phyloP scores from a whole-genome alignment of 2,888 invertebrate species.

The Agrotis ipsilon region DNA sequence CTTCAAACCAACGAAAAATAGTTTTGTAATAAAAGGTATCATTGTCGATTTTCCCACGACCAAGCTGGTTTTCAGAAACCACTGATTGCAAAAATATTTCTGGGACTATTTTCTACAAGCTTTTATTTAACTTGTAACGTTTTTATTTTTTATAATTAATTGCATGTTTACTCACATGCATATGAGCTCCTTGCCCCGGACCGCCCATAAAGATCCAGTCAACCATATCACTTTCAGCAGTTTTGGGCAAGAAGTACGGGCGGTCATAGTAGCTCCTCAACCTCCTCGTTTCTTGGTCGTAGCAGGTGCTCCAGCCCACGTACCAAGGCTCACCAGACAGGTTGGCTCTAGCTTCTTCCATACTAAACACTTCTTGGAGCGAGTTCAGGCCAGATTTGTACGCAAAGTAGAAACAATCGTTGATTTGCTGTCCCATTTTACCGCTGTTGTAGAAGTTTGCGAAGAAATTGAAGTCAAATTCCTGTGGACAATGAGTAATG shows the following conservation, averaged over 20 bases:
- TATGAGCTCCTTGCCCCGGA: constrained; percentile 97
- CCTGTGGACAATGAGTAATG: constrained; percentile 73
- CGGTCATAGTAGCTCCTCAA: constrained; percentile 95
- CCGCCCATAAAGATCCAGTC: constrained; percentile 99
- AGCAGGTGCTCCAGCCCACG: constrained; percentile 98
- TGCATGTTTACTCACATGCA: constrained; percentile 98
- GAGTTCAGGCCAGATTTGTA: constrained; percentile 96
- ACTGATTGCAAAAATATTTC: neutral
- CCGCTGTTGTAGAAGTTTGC: constrained; percentile 93
- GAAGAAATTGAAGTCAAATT: constrained; percentile 96
- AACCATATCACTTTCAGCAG: constrained; percentile 96
- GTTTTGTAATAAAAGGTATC: neutral
- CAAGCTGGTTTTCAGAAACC: neutral
- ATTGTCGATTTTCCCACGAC: neutral
- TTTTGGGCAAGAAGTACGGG: constrained; percentile 97
- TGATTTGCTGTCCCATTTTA: constrained; percentile 88
- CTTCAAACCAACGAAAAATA: neutral
- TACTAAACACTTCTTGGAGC: constrained; percentile 95
- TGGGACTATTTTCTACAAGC: neutral
- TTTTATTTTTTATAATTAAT: too few relatives aligned
- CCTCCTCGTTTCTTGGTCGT: constrained; percentile 94
- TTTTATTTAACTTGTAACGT: too few relatives aligned
- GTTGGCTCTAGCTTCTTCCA: constrained; percentile 93
- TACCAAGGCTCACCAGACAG: constrained; percentile 94
- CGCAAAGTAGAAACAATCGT: constrained; percentile 97